Conservation (phyloP, 2,888 invertebrate species). For the Geotrupes spiniger region DNA sequence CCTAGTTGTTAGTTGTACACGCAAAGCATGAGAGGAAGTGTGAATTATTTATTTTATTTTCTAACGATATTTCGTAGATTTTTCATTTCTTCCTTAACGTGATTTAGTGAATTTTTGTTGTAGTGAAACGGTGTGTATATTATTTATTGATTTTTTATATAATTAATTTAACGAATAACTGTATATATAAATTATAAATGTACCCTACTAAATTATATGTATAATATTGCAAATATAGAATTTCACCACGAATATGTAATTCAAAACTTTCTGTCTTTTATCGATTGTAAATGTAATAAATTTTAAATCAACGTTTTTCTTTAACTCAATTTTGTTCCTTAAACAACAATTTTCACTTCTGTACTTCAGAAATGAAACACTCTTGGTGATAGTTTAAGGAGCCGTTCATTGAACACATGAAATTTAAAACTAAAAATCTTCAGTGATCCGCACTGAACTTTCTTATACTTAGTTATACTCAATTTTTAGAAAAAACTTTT, state of each 20-base stretch:
- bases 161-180: constrained; percentile 11
- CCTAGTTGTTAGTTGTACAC: constrained; percentile 16
- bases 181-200: constrained; percentile 18
- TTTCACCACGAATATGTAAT: neutral
- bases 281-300: constrained; percentile 21
- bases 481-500: too few relatives aligned
- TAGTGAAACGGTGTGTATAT: constrained; percentile 18
- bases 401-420: too few relatives aligned
- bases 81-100: neutral
- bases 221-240: too few relatives aligned
- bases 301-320: too few relatives aligned
- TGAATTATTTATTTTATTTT: neutral
- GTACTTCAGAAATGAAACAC: too few relatives aligned
- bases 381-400: too few relatives aligned
- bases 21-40: neutral
- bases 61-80: neutral
- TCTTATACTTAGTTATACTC: too few relatives aligned
- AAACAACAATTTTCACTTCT: too few relatives aligned
- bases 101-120: constrained; percentile 1
- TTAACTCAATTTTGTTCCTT: too few relatives aligned
- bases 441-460: too few relatives aligned
- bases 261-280: constrained; percentile 18
- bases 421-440: too few relatives aligned
- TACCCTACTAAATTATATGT: constrained; percentile 19
- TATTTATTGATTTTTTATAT: constrained; percentile 22